Conservation (phyloP, 1,140 invertebrate genomes). For the Hesperophylax magnus region DNA sequence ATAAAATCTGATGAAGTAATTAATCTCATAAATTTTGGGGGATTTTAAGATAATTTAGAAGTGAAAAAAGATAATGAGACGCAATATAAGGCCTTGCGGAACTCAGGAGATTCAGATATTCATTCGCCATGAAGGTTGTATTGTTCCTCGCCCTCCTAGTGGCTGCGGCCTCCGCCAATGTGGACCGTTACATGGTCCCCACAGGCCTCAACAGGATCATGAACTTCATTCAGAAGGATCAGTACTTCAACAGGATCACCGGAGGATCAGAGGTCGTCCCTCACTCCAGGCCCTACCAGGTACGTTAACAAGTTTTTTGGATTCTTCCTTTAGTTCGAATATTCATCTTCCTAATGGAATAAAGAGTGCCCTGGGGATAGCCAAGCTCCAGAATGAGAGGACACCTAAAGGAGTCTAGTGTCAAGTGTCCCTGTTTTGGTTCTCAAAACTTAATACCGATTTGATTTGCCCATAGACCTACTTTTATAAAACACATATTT, state of each 20-base stretch:
- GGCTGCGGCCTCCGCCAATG: conserved; percentile 37
- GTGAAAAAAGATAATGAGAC: background rate
- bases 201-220: conserved; percentile 46
- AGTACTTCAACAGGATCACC: conserved; percentile 37
- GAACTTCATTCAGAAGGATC: conserved; percentile 42
- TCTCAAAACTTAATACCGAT: too few species aligned
- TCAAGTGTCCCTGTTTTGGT: too few species aligned
- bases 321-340: too few species aligned
- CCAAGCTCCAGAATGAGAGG: too few species aligned
- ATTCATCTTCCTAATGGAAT: background rate
- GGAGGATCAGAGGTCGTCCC: conserved; percentile 49
- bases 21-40: too few species aligned
- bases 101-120: background rate
- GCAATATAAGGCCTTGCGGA: conserved; percentile 12
- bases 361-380: background rate
- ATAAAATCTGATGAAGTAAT: too few species aligned
- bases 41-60: background rate
- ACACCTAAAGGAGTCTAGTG: too few species aligned
- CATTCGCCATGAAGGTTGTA: conserved; percentile 47
- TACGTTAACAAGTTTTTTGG: background rate
- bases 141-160: conserved; percentile 38
- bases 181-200: conserved; percentile 50
- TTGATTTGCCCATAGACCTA: too few species aligned
- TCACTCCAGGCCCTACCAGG: conserved; percentile 52
- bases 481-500: too few species aligned